Conservation (phyloP, 2,888 invertebrate species). For the Sinotaia quadrata region DNA sequence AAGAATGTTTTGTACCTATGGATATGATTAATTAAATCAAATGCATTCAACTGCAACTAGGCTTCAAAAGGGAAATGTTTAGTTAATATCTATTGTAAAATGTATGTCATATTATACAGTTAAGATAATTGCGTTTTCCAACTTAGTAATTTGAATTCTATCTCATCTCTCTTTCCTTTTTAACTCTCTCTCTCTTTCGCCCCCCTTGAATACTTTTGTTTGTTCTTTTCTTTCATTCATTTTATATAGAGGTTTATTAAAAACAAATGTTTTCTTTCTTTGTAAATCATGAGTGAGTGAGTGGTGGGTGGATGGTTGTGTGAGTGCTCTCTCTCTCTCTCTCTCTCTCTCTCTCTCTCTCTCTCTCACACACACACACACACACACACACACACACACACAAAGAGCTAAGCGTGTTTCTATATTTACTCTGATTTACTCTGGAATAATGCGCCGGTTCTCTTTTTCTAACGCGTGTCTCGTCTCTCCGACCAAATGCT, state of each 20-base stretch:
- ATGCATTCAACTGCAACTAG: too few relatives aligned
- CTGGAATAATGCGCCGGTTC: background rate
- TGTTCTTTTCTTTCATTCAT: background rate
- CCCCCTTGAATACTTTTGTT: background rate
- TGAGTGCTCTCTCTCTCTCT: background rate
- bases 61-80: too few relatives aligned
- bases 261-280: background rate
- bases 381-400: slow-evolving; percentile 1
- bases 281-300: background rate
- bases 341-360: background rate
- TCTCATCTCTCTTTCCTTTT: background rate
- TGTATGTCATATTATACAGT: too few relatives aligned
- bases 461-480: too few relatives aligned
- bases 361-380: background rate
- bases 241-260: background rate
- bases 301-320: too few relatives aligned
- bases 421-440: background rate
- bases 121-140: too few relatives aligned
- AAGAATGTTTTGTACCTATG: too few relatives aligned
- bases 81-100: too few relatives aligned
- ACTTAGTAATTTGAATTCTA: too few relatives aligned
- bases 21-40: too few relatives aligned
- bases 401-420: background rate
- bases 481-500: too few relatives aligned
- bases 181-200: background rate